Conservation (phyloP, 2,113 vertebrate genomes). For the Mirza zaza region DNA sequence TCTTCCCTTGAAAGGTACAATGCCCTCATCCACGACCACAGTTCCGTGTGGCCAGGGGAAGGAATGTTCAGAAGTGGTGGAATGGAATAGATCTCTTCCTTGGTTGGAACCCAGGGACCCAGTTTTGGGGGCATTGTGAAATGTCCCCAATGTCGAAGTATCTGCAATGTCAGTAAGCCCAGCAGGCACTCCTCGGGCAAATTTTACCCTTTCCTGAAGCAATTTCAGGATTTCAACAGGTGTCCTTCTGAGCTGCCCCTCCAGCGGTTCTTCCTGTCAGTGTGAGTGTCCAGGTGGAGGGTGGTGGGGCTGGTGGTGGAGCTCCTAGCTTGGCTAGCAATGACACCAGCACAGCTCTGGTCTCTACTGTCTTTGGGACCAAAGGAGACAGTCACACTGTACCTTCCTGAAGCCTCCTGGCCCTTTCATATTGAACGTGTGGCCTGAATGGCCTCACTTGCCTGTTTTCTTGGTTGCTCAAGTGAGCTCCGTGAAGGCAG, state of each 20-base stretch:
- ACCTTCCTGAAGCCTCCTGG: not conserved
- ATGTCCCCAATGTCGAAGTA: not conserved
- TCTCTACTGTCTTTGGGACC: not conserved
- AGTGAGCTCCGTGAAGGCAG: not conserved
- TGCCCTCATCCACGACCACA: fast-evolving
- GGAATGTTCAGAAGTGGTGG: not conserved
- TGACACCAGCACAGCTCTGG: not conserved
- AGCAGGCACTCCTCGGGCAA: not conserved
- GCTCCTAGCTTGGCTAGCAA: not conserved
- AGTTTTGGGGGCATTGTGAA: not conserved
- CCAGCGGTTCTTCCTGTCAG: fast-evolving
- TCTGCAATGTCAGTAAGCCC: not conserved
- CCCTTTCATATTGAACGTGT: not conserved
- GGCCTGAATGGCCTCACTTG: not conserved
- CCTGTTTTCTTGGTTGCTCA: not conserved
- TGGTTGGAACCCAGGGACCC: too few species aligned
- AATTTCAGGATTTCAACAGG: not conserved
- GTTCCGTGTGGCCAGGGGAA: not conserved
- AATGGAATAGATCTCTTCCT: too few species aligned
- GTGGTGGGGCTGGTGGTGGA: too few species aligned
- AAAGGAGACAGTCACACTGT: not conserved
- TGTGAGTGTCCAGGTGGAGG: not conserved
- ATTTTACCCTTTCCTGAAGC: not conserved
- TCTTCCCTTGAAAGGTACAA: not conserved
- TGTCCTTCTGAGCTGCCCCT: not conserved